These are phyloP conservation scores for Talpa occidentalis DNA, from an alignment of 2,113 vertebrate genomes.

Conservation along the genomic window DNA sequence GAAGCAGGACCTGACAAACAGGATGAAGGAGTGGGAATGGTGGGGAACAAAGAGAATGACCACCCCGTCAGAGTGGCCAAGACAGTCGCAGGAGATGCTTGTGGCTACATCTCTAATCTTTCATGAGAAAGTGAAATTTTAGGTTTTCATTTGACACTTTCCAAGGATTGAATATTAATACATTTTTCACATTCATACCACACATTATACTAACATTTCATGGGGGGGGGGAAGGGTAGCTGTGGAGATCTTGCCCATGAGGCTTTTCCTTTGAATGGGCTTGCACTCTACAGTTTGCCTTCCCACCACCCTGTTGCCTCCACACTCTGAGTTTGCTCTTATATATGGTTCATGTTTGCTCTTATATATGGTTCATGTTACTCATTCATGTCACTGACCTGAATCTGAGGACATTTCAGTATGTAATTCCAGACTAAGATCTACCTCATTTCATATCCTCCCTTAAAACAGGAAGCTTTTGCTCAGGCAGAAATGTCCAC, in stretches of 20 bases:
- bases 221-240: no score
- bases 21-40: no score
- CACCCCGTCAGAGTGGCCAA: fast-evolving
- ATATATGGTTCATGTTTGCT: fast-evolving
- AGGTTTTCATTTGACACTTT: background rate
- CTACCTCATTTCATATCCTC: background rate
- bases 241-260: background rate
- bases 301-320: fast-evolving
- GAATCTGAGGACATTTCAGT: background rate
- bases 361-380: background rate
- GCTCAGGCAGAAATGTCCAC: background rate
- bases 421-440: background rate
- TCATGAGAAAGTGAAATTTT: background rate
- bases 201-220: background rate
- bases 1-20: background rate
- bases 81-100: background rate
- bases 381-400: background rate
- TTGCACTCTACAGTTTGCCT: background rate
- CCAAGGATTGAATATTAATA: background rate
- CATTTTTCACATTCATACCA: background rate
- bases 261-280: background rate
- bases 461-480: background rate
- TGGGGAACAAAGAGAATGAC: background rate
- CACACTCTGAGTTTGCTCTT: background rate
- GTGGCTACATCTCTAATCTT: background rate